Conservation (phyloP, 2,113 vertebrate genomes). For the Rhipidura dahli region DNA sequence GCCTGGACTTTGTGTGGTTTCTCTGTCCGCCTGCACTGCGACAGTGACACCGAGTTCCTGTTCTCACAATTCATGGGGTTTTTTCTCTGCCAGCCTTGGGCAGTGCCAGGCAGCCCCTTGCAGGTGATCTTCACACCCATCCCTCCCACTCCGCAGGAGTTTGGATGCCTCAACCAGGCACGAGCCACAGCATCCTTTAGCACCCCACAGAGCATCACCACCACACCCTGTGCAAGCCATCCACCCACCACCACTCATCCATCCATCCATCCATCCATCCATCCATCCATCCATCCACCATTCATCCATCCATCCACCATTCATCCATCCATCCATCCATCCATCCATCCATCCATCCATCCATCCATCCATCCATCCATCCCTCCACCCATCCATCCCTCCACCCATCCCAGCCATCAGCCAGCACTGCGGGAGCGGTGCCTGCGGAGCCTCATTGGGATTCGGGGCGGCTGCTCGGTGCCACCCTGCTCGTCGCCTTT, state of each 20-base stretch:
- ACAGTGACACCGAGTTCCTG: too few relatives aligned
- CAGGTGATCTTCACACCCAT: not conserved
- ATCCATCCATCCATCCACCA: too few relatives aligned
- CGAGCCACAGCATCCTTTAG: not conserved
- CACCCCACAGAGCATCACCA: not conserved
- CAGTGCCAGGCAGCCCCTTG: too few relatives aligned
- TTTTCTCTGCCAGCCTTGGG: not conserved
- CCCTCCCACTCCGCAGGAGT: fast-evolving
- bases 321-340: not conserved
- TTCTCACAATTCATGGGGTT: fast-evolving
- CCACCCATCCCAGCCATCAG: too few relatives aligned
- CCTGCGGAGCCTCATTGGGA: constrained; percentile 15
- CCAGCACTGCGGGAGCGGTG: not conserved
- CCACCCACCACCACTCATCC: too few relatives aligned
- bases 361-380: not conserved
- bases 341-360: not conserved
- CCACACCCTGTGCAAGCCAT: fast-evolving
- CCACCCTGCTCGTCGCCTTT: not conserved
- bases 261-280: too few relatives aligned
- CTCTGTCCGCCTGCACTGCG: too few relatives aligned
- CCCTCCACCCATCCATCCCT: not conserved
- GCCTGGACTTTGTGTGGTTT: too few relatives aligned
- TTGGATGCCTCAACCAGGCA: not conserved
- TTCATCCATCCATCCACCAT: too few relatives aligned
- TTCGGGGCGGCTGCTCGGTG: not conserved